Evolutionary conservation across 2,113 vertebrate genomes (phyloP).

Genomic region (Prolemur simus): DNA sequence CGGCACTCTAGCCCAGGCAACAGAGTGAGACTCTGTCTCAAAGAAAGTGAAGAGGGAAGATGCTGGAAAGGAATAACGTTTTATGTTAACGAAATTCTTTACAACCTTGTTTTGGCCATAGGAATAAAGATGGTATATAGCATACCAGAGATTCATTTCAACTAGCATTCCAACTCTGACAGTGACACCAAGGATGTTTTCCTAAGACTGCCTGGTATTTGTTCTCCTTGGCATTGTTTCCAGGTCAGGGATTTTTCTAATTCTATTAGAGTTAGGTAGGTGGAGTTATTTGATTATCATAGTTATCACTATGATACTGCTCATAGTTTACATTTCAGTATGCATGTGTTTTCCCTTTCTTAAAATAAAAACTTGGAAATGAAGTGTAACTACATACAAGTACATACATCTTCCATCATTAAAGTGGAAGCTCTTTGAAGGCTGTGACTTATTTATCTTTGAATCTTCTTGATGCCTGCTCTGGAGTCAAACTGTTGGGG

Average conservation of each 20-base stretch:
- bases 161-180: background rate
- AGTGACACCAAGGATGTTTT: background rate
- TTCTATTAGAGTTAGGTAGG: background rate
- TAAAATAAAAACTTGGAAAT: background rate
- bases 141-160: background rate
- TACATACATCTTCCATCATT: background rate
- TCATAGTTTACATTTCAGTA: background rate
- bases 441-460: background rate
- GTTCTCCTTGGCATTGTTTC: conserved; percentile 35
- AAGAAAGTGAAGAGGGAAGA: background rate
- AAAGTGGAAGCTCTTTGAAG: background rate
- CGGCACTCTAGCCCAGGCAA: too few relatives aligned
- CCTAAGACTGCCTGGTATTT: background rate
- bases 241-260: background rate
- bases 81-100: background rate
- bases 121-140: background rate
- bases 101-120: background rate
- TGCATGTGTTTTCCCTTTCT: conserved; percentile 34
- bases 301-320: background rate
- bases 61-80: background rate
- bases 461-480: background rate
- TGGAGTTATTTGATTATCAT: background rate
- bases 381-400: background rate
- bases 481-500: background rate
- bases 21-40: too few relatives aligned